Base-by-base conservation (phyloP, 2,113 vertebrate genomes). In the Cyanoramphus novaezelandiae region DNA sequence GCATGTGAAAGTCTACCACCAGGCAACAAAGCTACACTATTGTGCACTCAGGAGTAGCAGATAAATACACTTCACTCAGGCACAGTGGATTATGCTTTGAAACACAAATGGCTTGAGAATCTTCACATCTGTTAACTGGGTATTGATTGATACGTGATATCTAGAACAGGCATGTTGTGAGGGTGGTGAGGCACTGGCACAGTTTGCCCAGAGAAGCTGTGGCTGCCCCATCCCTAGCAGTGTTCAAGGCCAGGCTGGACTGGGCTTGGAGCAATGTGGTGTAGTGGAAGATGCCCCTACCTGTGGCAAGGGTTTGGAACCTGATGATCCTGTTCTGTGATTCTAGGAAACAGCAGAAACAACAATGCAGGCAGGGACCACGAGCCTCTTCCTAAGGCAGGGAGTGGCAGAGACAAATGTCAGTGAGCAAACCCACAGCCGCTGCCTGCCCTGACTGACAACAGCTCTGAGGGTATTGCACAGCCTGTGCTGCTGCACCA, bases 121-220 rank as follows among this genome's bases (percentile, higher is more conserved):
- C 25, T 25, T 21, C 20, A 13, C 11, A 3, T 18, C 21, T 27
- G 43, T 20, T 43, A 33, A 13, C n/a, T 19, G 57, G 35, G 46
- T 24, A 19, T 20, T 10, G 43, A 27, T 9, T 9, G 6, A 35
- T 25, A 21, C 11, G 25, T 24, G 44, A 23, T 33, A 12, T 1
- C 10, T 9, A 29, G 50, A 9, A 8, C 35, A 3, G 5, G 20
- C 4, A 1, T 1, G 2, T 14, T 21, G 43, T 17, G 18, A 35
- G 57, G 33, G 57, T 59, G 21, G 55, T 7, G 14, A 35, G 57
- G 9, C 57, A 15, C 57, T 59, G 33, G 21, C 57, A 59, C 57
- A 59, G 57, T 33, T 3, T 35, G 33, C 21, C 33, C 33, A 59
- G 57, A 24, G 33, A 59, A 23, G 33, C 57, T 59, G 57, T 59